phyloP scores from a whole-genome alignment of 2,797 vertebrate genomes.

The Periparus ater region DNA sequence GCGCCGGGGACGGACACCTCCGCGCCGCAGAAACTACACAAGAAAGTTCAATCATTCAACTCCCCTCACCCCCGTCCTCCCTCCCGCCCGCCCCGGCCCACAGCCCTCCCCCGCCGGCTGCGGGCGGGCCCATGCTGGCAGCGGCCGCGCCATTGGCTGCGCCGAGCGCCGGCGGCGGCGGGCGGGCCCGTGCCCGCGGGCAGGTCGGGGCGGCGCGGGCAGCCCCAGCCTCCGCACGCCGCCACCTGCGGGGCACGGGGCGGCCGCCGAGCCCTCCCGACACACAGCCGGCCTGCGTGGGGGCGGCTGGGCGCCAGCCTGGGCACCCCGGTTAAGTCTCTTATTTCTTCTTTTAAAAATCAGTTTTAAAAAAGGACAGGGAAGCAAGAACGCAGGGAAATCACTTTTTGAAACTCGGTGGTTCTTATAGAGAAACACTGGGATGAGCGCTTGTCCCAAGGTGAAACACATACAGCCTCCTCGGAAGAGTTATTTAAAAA shows the following conservation, averaged over 20 bases:
- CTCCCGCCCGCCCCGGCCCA: background rate
- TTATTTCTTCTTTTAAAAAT: background rate
- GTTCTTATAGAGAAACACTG: background rate
- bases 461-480: background rate
- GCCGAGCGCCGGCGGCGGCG: conserved; percentile 66
- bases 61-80: conserved; percentile 15
- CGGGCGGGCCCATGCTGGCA: conserved; percentile 76
- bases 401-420: background rate
- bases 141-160: conserved; percentile 78
- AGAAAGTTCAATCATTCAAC: conserved; percentile 74
- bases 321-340: too few relatives aligned
- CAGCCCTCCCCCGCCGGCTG: conserved; percentile 26
- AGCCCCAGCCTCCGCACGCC: background rate
- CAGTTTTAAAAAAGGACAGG: fast-evolving
- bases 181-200: background rate
- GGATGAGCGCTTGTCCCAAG: background rate
- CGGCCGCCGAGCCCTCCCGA: fast-evolving
- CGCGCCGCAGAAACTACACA: conserved; percentile 59
- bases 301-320: background rate
- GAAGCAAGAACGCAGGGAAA: background rate
- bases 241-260: background rate
- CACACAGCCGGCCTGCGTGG: fast-evolving
- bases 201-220: background rate
- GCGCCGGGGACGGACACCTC: background rate
- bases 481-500: conserved; percentile 1